Evolutionary conservation across 2,888 invertebrate species (phyloP).

Genomic region (Ophion ventricosus): DNA sequence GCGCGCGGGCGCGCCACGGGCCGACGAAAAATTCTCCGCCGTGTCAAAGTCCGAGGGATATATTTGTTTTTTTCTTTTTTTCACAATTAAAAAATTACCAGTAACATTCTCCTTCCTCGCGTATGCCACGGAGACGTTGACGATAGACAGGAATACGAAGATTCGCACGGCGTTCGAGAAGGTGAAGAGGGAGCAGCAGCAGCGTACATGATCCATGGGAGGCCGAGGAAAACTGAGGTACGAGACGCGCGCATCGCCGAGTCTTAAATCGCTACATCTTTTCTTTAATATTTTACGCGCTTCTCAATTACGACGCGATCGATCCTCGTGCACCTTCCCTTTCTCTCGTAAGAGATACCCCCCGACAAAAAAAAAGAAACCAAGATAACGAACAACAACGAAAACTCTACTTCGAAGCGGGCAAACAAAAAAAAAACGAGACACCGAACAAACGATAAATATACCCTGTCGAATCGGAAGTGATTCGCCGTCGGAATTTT

Average conservation of each 20-base stretch:
- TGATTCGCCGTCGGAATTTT: background rate
- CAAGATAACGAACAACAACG: background rate
- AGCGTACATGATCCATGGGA: constrained; percentile 56
- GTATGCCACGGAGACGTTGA: constrained; percentile 12
- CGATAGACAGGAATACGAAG: constrained; percentile 10
- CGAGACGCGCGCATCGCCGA: constrained; percentile 25
- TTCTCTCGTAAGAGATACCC: background rate
- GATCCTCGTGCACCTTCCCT: background rate
- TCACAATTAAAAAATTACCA: constrained; percentile 29
- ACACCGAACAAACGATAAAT: background rate
- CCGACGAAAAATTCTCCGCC: too few relatives aligned
- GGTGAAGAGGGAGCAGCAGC: constrained; percentile 16
- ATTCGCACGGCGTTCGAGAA: constrained; percentile 34
- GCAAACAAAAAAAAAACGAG: constrained; percentile 9
- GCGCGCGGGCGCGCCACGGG: too few relatives aligned
- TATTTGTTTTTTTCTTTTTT: background rate
- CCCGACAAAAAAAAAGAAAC: constrained; percentile 14
- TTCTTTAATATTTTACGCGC: constrained; percentile 11
- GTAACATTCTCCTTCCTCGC: constrained; percentile 14
- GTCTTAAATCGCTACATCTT: constrained; percentile 45
- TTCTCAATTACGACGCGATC: constrained; percentile 15
- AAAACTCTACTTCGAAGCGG: background rate
- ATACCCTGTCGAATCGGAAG: constrained; percentile 34
- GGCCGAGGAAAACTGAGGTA: constrained; percentile 40
- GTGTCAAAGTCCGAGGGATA: too few relatives aligned